phyloP scores from a whole-genome alignment of 2,113 vertebrate species.

The cattle (Bos taurus) region ARS-UCD2.0 NC_037335.1:55929501-55930000 shows the following conservation, averaged over 20 bases:
- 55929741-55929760: neutral
- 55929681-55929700: neutral
- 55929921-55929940: neutral
- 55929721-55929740: neutral
- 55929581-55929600: too few relatives aligned
- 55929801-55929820: neutral
- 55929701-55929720: neutral
- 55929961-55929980: neutral
- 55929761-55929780: neutral
- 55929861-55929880: neutral
- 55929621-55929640: neutral
- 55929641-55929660: neutral
- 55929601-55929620: neutral
- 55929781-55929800: neutral
- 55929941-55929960: neutral
- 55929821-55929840: neutral
- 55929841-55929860: neutral
- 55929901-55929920: neutral
- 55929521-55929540: too few relatives aligned
- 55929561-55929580: too few relatives aligned
- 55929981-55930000: neutral
- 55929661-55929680: neutral
- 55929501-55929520: too few relatives aligned
- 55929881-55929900: neutral
- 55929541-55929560: too few relatives aligned